Evolutionary conservation across 2,797 vertebrate genomes (phyloP).

Genomic region (Hippoglossus hippoglossus): DNA sequence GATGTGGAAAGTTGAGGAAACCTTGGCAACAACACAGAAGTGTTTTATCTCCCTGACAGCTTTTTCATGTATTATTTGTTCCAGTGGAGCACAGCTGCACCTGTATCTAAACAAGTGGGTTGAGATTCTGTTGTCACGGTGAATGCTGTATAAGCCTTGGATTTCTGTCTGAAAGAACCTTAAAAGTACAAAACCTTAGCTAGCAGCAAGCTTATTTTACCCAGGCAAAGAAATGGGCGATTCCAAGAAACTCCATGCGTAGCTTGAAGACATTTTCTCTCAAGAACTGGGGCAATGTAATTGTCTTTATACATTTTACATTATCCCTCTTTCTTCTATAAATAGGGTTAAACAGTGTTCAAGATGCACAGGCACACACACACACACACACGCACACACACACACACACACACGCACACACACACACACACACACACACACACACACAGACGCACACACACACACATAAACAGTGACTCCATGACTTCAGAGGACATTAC

Average conservation of each 20-base stretch:
- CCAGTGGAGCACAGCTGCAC: slow-evolving; percentile 11
- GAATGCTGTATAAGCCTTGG: neutral
- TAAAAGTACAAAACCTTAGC: too few species aligned
- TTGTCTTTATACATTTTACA: slow-evolving; percentile 20
- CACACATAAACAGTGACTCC: too few species aligned
- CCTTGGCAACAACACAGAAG: slow-evolving; percentile 41
- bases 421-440: neutral
- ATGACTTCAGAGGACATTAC: too few species aligned
- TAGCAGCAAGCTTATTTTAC: neutral
- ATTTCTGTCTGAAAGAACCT: too few species aligned
- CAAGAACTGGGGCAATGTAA: slow-evolving; percentile 11
- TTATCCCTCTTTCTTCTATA: slow-evolving; percentile 3
- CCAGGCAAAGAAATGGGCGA: neutral
- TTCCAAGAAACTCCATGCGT: slow-evolving; percentile 17
- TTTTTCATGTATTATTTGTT: slow-evolving; percentile 25
- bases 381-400: slow-evolving; percentile 1
- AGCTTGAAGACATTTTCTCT: slow-evolving; percentile 27
- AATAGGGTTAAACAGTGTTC: slow-evolving; percentile 19
- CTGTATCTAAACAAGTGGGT: slow-evolving; percentile 15
- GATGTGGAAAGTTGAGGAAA: slow-evolving; percentile 41
- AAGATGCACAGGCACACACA: slow-evolving; percentile 1
- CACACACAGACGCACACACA: slow-evolving; percentile 38
- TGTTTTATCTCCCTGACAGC: slow-evolving; percentile 38
- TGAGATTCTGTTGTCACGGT: neutral
- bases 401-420: slow-evolving; percentile 37